Evolutionary conservation across 2,888 invertebrate genomes (phyloP).

Genomic region (Sphaerophoria taeniata): DNA sequence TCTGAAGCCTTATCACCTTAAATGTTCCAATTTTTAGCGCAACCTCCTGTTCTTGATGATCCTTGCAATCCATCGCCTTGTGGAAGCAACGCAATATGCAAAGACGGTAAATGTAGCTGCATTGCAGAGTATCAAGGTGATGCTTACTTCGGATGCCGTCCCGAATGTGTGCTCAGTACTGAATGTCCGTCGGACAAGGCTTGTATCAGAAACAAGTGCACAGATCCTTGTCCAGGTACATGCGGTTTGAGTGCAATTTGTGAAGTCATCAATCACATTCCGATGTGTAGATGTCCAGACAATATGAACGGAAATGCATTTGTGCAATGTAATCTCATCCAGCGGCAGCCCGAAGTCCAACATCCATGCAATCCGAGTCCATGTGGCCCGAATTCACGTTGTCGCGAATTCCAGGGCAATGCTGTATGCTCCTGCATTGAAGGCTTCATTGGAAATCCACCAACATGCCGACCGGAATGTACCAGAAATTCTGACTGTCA

Average conservation of each 20-base stretch:
- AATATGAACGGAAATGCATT: slow-evolving; percentile 91
- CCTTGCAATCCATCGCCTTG: slow-evolving; percentile 87
- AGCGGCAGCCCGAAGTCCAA: slow-evolving; percentile 80
- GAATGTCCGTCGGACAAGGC: slow-evolving; percentile 89
- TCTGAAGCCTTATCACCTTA: neutral
- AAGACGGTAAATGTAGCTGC: slow-evolving; percentile 88
- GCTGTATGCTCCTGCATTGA: slow-evolving; percentile 90
- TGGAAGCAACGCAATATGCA: slow-evolving; percentile 88
- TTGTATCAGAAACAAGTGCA: slow-evolving; percentile 89
- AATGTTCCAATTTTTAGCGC: slow-evolving; percentile 63
- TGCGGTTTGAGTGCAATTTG: slow-evolving; percentile 91
- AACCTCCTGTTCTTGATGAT: slow-evolving; percentile 80
- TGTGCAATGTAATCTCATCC: slow-evolving; percentile 83
- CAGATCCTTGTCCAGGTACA: slow-evolving; percentile 90
- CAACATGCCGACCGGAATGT: slow-evolving; percentile 91
- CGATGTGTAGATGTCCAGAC: slow-evolving; percentile 89
- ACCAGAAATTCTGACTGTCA: slow-evolving; percentile 90
- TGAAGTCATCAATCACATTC: slow-evolving; percentile 89
- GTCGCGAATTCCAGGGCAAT: slow-evolving; percentile 83
- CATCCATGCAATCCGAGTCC: slow-evolving; percentile 89
- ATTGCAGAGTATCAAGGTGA: slow-evolving; percentile 88
- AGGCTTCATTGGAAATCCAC: slow-evolving; percentile 89
- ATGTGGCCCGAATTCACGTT: slow-evolving; percentile 91
- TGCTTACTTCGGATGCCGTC: slow-evolving; percentile 90
- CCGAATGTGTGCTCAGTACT: slow-evolving; percentile 90